Percentiles rank a stretch among this genome's conserved stretches.
Conservation (phyloP, 2,113 vertebrate genomes). For the Pampusana beccarii region DNA sequence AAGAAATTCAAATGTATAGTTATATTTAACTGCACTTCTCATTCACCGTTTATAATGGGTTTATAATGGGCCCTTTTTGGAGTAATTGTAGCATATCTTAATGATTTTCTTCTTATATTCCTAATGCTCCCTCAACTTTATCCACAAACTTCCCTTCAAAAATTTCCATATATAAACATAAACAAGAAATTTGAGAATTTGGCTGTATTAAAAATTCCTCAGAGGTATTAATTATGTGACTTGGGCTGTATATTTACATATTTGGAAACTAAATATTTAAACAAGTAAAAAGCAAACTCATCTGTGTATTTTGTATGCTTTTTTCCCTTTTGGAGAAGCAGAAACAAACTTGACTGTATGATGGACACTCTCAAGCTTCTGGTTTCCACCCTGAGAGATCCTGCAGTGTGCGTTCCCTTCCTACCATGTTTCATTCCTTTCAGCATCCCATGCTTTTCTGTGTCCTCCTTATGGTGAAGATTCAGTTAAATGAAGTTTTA, state of each 20-base stretch:
- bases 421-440: not conserved
- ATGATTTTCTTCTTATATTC: not conserved
- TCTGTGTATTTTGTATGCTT: not conserved
- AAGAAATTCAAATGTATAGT: not conserved
- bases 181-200: not conserved
- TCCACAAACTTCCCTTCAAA: not conserved
- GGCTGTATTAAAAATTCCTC: not conserved
- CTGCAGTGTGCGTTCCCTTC: not conserved
- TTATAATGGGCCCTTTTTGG: not conserved
- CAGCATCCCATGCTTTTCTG: accelerated
- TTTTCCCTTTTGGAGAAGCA: not conserved
- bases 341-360: not conserved
- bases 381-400: not conserved
- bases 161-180: not conserved
- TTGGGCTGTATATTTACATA: not conserved
- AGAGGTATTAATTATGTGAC: not conserved
- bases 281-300: not conserved
- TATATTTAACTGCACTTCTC: not conserved
- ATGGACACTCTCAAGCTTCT: not conserved
- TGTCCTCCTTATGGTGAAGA: not conserved
- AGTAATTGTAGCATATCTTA: not conserved
- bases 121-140: not conserved
- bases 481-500: not conserved
- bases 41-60: not conserved
- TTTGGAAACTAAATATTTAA: not conserved